Conservation (phyloP, 2,888 invertebrate genomes). For the Troides aeacus region DNA sequence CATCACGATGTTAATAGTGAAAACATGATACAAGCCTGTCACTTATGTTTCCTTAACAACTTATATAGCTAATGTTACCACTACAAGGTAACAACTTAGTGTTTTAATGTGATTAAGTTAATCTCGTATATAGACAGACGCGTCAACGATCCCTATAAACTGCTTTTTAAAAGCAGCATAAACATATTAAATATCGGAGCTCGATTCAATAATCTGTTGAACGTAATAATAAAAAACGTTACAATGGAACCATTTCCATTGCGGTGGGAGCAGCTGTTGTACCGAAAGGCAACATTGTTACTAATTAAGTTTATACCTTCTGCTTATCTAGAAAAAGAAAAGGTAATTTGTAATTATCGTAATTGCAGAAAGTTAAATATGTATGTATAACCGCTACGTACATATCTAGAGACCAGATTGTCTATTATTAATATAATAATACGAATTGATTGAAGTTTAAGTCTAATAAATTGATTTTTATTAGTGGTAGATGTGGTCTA, state of each 20-base stretch:
- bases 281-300: conserved; percentile 22
- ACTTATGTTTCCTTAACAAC: too few relatives aligned
- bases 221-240: conserved; percentile 18
- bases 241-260: conserved; percentile 20
- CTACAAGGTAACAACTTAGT: background rate
- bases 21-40: too few relatives aligned
- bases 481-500: too few relatives aligned
- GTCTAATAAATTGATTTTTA: too few relatives aligned
- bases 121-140: background rate
- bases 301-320: conserved; percentile 18
- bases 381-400: background rate
- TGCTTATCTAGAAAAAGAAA: conserved; percentile 15
- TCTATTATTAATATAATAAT: background rate
- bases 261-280: conserved; percentile 20
- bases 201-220: conserved; percentile 24
- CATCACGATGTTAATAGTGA: too few relatives aligned
- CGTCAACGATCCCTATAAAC: background rate
- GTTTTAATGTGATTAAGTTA: background rate
- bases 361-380: conserved; percentile 3
- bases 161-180: conserved; percentile 32
- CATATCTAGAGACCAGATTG: background rate
- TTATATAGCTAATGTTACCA: background rate
- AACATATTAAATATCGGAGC: conserved; percentile 30
- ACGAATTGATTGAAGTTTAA: background rate
- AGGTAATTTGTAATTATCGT: conserved; percentile 9